Conservation (phyloP, 2,113 vertebrate species). For the Clarias batrachus region DNA sequence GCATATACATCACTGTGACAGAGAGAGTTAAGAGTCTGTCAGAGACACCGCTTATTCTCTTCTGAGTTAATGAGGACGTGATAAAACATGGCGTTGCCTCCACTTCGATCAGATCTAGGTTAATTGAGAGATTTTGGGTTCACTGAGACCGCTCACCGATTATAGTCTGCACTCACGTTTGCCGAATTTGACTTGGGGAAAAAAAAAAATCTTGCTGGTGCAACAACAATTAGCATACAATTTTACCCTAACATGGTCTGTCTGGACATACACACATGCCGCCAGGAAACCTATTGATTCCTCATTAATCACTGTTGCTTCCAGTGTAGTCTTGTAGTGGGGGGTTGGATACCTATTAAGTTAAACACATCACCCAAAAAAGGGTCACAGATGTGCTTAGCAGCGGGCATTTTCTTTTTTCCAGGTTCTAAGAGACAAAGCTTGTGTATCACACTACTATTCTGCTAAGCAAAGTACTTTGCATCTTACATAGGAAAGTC, state of each 20-base stretch:
- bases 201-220: not conserved
- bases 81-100: constrained; percentile 27
- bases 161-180: not conserved
- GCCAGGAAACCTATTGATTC: constrained; percentile 20
- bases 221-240: constrained; percentile 4
- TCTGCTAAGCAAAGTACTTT: not conserved
- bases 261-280: not conserved
- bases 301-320: constrained; percentile 24
- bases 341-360: constrained; percentile 19
- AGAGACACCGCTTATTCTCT: constrained; percentile 8
- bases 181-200: not conserved
- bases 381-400: constrained; percentile 9
- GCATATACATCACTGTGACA: constrained; percentile 19
- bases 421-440: not conserved
- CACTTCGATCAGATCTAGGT: constrained; percentile 16
- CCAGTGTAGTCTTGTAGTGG: constrained; percentile 2
- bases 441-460: not conserved
- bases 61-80: constrained; percentile 38
- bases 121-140: constrained; percentile 34
- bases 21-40: constrained; percentile 26
- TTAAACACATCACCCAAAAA: constrained; percentile 2
- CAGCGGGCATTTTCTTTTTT: not conserved
- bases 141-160: not conserved
- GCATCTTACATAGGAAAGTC: not conserved
- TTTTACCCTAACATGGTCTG: not conserved